phyloP scores from a whole-genome alignment of 2,888 invertebrate genomes.

The Allacma fusca region DNA sequence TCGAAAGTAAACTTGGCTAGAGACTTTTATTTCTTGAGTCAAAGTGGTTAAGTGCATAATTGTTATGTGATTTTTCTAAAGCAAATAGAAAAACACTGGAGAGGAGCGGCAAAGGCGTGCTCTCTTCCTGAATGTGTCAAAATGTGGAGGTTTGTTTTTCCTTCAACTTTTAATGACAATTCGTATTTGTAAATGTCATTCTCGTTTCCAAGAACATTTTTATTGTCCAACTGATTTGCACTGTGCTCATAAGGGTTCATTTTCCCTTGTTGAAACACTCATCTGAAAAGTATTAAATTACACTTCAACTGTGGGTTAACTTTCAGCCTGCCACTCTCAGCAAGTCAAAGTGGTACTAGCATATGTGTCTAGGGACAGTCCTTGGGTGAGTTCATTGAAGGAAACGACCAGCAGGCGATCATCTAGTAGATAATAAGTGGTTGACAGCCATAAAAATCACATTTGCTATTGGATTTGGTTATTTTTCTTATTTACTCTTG shows the following conservation, averaged over 20 bases:
- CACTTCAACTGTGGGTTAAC: not conserved
- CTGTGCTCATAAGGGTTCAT: slow-evolving; percentile 31
- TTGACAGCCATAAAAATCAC: slow-evolving; percentile 7
- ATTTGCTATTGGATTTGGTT: not conserved
- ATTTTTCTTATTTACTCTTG: slow-evolving; percentile 5
- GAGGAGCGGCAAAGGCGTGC: too few species aligned
- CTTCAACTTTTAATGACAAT: slow-evolving; percentile 9
- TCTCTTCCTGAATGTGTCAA: slow-evolving; percentile 1
- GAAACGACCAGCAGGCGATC: not conserved
- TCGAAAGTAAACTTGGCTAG: too few species aligned
- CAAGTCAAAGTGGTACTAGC: not conserved
- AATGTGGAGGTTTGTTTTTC: slow-evolving; percentile 4
- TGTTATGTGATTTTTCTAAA: too few species aligned
- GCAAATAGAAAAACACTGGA: too few species aligned
- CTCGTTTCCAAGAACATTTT: slow-evolving; percentile 8
- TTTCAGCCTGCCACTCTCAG: too few species aligned
- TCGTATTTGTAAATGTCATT: slow-evolving; percentile 9
- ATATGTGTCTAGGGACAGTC: not conserved
- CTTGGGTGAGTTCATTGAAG: not conserved
- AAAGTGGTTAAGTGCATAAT: too few species aligned
- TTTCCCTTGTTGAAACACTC: slow-evolving; percentile 49
- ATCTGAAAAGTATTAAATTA: slow-evolving; percentile 6
- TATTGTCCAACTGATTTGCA: not conserved
- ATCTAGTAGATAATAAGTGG: slow-evolving; percentile 8
- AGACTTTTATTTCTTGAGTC: too few species aligned